These are phyloP conservation scores for Itoplectis maculator DNA, from an alignment of 2,888 invertebrate genomes.

Conservation along the genomic window DNA sequence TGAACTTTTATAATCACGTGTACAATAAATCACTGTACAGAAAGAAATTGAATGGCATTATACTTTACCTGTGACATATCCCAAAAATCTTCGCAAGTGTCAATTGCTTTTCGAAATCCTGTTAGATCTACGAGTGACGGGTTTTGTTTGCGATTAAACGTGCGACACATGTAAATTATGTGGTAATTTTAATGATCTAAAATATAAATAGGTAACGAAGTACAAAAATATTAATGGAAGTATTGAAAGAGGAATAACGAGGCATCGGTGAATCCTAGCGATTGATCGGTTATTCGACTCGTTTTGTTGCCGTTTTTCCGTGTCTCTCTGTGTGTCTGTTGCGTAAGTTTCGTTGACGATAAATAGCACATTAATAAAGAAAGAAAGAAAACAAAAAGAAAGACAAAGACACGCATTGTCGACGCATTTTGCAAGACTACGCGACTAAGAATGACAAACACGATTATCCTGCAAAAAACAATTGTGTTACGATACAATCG, in stretches of 20 bases:
- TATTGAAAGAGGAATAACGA: constrained; percentile 67
- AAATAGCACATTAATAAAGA: constrained; percentile 24
- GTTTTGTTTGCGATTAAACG: constrained; percentile 41
- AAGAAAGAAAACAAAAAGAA: constrained; percentile 51
- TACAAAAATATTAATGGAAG: constrained; percentile 79
- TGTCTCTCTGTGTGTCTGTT: constrained; percentile 20
- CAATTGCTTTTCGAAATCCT: neutral
- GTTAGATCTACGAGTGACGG: constrained; percentile 14
- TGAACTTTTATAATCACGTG: constrained; percentile 62
- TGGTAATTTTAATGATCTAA: constrained; percentile 72
- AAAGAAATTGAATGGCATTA: constrained; percentile 11
- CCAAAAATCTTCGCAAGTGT: neutral
- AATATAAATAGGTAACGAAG: constrained; percentile 79
- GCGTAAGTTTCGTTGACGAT: constrained; percentile 50
- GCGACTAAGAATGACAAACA: constrained; percentile 22
- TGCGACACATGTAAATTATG: constrained; percentile 66
- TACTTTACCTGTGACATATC: neutral
- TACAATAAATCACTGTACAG: constrained; percentile 48
- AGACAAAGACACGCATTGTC: constrained; percentile 16
- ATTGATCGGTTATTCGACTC: constrained; percentile 37
- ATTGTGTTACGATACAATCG: constrained; percentile 67
- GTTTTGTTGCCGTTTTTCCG: constrained; percentile 32
- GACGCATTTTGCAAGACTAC: constrained; percentile 10
- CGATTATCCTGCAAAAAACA: constrained; percentile 62
- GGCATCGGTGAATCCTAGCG: constrained; percentile 47